A percentile compares a stretch with the other conserved stretches of the same genome.
Conservation (phyloP, 2,888 invertebrate species). For the Chrysolina americana region DNA sequence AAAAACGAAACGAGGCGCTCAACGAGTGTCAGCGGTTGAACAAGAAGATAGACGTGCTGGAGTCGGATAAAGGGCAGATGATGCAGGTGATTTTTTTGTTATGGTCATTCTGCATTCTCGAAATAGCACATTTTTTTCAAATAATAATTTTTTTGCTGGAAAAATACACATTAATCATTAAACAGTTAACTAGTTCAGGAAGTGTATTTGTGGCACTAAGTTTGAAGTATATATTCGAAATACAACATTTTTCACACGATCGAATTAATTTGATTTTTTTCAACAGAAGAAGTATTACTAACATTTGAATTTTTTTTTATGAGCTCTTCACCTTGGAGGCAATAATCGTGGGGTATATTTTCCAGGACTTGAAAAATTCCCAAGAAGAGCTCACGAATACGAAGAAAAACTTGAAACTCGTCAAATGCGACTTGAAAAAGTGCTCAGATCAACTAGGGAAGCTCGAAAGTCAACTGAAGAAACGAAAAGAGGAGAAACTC, state of each 20-base stretch:
- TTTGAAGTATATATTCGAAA: too few relatives aligned
- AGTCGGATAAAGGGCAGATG: conserved; percentile 48
- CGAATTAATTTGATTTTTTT: too few relatives aligned
- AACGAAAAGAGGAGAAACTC: conserved; percentile 59
- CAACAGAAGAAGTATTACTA: too few relatives aligned
- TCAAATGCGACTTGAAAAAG: conserved; percentile 50
- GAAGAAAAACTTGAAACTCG: conserved; percentile 47
- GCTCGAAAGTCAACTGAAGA: conserved; percentile 48
- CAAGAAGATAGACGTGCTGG: conserved; percentile 50
- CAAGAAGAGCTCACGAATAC: conserved; percentile 43
- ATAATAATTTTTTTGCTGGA: too few relatives aligned
- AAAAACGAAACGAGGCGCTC: conserved; percentile 54
- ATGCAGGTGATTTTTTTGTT: conserved; percentile 41
- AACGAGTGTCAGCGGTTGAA: conserved; percentile 48
- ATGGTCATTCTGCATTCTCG: too few relatives aligned
- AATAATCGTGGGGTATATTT: conserved; percentile 5
- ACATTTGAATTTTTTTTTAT: too few relatives aligned
- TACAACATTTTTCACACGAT: too few relatives aligned
- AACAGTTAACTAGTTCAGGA: too few relatives aligned
- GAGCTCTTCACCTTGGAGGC: too few relatives aligned
- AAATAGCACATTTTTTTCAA: too few relatives aligned
- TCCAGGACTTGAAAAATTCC: conserved; percentile 46
- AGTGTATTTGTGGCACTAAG: too few relatives aligned
- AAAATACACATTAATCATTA: too few relatives aligned
- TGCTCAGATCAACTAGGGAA: conserved; percentile 49